A percentile compares a stretch with the other conserved stretches of the same genome.
Conservation (phyloP, 1,140 invertebrate genomes). For the Mizuhopecten yessoensis region DNA sequence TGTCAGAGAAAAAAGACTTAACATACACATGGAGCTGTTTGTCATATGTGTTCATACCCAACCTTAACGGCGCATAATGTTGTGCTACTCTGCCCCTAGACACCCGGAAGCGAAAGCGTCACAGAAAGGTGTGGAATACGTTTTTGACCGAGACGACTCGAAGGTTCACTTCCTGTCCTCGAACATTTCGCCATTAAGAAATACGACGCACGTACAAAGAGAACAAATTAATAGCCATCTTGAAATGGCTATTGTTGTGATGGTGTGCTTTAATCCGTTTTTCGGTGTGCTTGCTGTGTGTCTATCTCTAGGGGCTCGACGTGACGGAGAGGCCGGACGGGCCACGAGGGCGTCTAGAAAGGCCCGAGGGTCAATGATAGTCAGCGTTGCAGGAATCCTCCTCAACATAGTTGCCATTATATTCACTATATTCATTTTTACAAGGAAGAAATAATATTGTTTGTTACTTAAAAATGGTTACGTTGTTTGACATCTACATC, state of each 20-base stretch:
- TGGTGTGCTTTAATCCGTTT: constrained; percentile 41
- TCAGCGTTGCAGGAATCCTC: neutral
- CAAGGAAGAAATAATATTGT: neutral
- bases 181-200: neutral
- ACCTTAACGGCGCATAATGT: neutral
- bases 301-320: neutral
- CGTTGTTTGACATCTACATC: neutral
- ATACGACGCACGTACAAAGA: neutral
- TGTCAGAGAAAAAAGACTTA: neutral
- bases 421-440: constrained; percentile 17
- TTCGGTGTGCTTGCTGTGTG: constrained; percentile 42
- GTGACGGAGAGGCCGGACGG: neutral
- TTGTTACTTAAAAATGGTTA: neutral
- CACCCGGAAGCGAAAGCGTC: neutral
- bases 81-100: neutral
- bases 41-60: neutral
- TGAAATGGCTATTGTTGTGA: constrained; percentile 43
- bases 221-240: constrained; percentile 35
- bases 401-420: constrained; percentile 4
- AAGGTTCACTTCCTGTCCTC: neutral
- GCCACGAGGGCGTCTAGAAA: neutral
- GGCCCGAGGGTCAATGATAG: neutral
- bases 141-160: neutral
- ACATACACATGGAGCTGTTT: neutral
- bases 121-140: neutral